Base-by-base conservation (phyloP, 2,888 invertebrate species). In the Leptopilina drosophilae region DNA sequence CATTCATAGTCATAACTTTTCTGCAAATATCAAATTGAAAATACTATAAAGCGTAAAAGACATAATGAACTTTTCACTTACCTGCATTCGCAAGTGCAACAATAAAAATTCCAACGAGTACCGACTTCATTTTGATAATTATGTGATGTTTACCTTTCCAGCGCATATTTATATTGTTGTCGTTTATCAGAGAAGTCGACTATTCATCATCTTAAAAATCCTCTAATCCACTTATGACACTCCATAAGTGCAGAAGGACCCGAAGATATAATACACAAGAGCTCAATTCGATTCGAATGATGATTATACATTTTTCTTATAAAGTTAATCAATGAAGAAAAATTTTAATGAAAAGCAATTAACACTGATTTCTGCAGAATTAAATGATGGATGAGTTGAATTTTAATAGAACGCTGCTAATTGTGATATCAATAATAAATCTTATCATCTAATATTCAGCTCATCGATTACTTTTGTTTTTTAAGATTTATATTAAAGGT, bases 61-160 rank as follows among this genome's bases (percentile, higher is more conserved):
- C n/a, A 5, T 6, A 49, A 14, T 49, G 53, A 73, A 75, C 65
- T 82, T 78, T 49, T 20, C 53, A 75, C 65, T 82, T 79, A 83
- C 81, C 77, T 12, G 78, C 77, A 42, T 53, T 79, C 7, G 49
- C 78, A 11, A 77, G 56, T 15, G 67, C 67, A 56, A 78, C 75
- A 5, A 81, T 59, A 64, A 79, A 42, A 64, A 79, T 20, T 15
- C 46, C 20, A 3, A 81, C 7, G 8, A 81, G 14, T 20, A 80
- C 20, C 0, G 69, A 12, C 5, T 79, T 76, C 79, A 79, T 79
- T 76, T 66, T 62, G 46, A 49, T 7, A 15, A 76, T 66, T 79
- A 20, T 20, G 64, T 73, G 73, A 56, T 42, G n/a, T 33, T 73
- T 56, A 26, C n/a, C 33, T 3, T 56, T 14, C 33, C 5, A 56